Evolutionary conservation across 2,888 invertebrate species (phyloP), one percentile per base, ranked within the genome.

Genomic region (Hirtodrosophila trivittata): DNA sequence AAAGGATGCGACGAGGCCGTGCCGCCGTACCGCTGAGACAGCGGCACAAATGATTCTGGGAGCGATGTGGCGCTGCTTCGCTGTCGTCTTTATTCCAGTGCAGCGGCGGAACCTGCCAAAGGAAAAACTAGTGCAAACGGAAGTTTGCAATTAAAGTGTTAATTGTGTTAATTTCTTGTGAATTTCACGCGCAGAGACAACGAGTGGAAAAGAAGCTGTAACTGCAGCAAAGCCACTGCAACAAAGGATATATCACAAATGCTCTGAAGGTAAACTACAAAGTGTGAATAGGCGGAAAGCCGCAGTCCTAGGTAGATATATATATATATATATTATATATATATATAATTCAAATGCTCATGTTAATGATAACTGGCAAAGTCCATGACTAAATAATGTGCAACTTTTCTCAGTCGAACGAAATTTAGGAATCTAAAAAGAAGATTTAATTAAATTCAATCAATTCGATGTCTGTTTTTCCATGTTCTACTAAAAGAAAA

Each of bases 121-220:
- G 77, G 41, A 71, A 72, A 73, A 75, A 57, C 77, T 77, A 58
- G 77, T 45, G 73, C 77, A 77, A 77, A 63, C 85, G 82, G 82
- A 85, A 83, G 85, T 82, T 78, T 38, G 82, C 80, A 83, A 83
- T 83, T 83, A 83, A 85, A 82, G 78, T 85, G 85, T 82, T 82
- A 82, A 84, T 84, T 83, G 82, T 84, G 85, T 82, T 77, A 85
- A 83, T 85, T 82, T 84, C 75, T 66, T 82, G 72, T 49, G 78
- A 82, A 69, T 83, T 80, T 76, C 66, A 69, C 55, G 64, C 64
- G 54, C 57, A 39, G 12, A 41, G 39, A 47, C 62, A 67, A 59
- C 65, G 49, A 46, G 43, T 21, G 39, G 42, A 38, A 41, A 37
- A 35, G 56, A 18, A 13, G 25, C 9, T 10, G 7, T 18, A 46